Evolutionary conservation across 2,797 vertebrate genomes (phyloP), one percentile per base, ranked within the genome.

Genomic region (Naso thynnoides): DNA sequence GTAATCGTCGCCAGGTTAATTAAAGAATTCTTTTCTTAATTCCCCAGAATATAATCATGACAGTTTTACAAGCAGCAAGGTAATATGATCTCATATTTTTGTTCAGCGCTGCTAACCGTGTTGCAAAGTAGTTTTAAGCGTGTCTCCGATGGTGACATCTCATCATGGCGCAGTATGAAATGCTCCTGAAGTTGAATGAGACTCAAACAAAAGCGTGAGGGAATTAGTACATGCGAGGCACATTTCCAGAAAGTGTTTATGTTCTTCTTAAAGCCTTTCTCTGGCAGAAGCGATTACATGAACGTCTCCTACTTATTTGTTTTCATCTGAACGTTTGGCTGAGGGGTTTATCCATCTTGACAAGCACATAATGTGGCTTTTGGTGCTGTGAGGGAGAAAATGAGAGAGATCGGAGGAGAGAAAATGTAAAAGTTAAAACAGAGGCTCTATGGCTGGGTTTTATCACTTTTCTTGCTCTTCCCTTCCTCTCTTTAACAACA

Each of bases 221-320:
- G 91, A 93, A 93, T 94, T 94, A 95, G 90, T 79, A 87, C 88
- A 91, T 86, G 89, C 90, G 81, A 94, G 92, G 92, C 93, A 93
- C 89, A 90, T 90, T 91, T 94, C 93, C 93, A 92, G 92, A 89
- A 92, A 93, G 91, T 94, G 90, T 93, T 94, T 94, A 93, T 90
- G 91, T 91, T 94, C 92, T 85, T 93, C 92, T 91, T 94, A 93
- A 94, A 93, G 92, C 93, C 91, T 94, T 93, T 93, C 91, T 93
- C 93, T 94, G 93, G 93, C 93, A 92, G 93, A 94, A 94, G 92
- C 92, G 93, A 95, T 95, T 94, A 95, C 94, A 94, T 89, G 91
- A 94, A 94, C 87, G 92, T 93, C 92, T 94, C 90, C 90, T 88
- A 93, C 90, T 93, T 90, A 89, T 93, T 94, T 94, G 92, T 94